These are phyloP conservation scores for Montipora foliosa DNA, from an alignment of 64 coral and sea anemone species.

Conservation along the genomic window DNA sequence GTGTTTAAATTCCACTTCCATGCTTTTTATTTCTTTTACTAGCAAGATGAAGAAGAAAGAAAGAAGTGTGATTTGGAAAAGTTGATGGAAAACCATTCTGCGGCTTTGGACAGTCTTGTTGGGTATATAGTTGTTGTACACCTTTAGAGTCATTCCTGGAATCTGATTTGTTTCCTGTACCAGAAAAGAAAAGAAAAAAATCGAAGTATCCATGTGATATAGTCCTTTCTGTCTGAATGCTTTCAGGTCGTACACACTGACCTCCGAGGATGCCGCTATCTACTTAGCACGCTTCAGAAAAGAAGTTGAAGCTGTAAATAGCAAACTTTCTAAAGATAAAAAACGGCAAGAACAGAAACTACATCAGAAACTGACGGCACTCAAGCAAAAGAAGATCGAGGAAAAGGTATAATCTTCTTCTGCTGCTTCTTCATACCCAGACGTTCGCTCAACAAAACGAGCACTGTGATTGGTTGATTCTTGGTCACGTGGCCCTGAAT, in stretches of 20 bases:
- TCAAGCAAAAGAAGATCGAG: slow-evolving; percentile 81
- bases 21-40: neutral
- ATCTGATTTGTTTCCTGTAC: neutral
- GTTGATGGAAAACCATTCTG: slow-evolving; percentile 60
- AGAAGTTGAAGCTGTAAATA: slow-evolving; percentile 81
- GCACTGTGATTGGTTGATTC: too few species aligned
- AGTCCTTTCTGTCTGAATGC: neutral
- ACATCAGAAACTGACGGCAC: slow-evolving; percentile 81
- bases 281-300: slow-evolving; percentile 73
- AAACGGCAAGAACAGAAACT: slow-evolving; percentile 79
- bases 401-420: slow-evolving; percentile 69
- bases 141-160: neutral
- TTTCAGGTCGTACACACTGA: slow-evolving; percentile 72
- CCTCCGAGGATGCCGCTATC: slow-evolving; percentile 56
- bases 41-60: slow-evolving; percentile 80
- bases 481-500: too few species aligned
- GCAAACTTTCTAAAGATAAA: slow-evolving; percentile 77
- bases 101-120: slow-evolving; percentile 69
- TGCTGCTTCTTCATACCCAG: too few species aligned
- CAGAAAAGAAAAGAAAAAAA: too few species aligned
- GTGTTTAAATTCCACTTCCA: neutral
- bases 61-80: slow-evolving; percentile 65
- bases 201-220: too few species aligned
- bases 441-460: too few species aligned
- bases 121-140: slow-evolving; percentile 2